Evolutionary conservation across 2,113 vertebrate genomes (phyloP).

Genomic region (Nannospalax galili): DNA sequence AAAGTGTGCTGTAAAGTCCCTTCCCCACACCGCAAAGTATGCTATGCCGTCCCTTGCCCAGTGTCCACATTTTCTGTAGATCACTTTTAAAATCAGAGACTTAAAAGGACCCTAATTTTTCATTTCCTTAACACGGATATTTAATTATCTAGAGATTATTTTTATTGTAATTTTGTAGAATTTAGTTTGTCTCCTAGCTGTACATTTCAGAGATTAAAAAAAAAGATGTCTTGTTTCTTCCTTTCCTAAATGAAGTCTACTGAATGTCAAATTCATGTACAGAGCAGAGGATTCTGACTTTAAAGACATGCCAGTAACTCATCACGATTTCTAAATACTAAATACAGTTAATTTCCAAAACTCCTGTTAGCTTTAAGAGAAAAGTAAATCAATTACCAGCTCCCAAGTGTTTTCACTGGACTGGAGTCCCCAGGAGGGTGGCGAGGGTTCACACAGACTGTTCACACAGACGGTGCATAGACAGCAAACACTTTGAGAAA

Average conservation of each 20-base stretch:
- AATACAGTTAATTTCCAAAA: slow-evolving; percentile 37
- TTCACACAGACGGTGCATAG: background rate
- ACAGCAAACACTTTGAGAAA: slow-evolving; percentile 44
- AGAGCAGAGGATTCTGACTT: background rate
- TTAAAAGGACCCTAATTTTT: background rate
- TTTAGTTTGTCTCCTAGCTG: background rate
- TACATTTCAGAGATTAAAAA: slow-evolving; percentile 38
- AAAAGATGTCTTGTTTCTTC: background rate
- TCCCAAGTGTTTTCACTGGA: slow-evolving; percentile 1
- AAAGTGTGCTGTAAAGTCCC: background rate
- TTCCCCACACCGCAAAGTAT: background rate
- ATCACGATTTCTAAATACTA: slow-evolving; percentile 26
- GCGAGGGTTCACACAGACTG: background rate
- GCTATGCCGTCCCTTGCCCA: background rate
- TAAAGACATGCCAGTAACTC: background rate
- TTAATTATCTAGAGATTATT: slow-evolving; percentile 43
- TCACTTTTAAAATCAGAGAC: background rate
- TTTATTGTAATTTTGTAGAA: slow-evolving; percentile 57
- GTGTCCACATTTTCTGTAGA: background rate
- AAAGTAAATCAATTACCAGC: slow-evolving; percentile 21
- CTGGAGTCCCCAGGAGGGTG: background rate
- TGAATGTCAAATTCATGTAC: background rate
- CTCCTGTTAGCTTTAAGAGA: background rate
- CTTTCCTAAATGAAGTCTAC: background rate
- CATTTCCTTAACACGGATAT: slow-evolving; percentile 22